Conservation (phyloP, 2,797 vertebrate genomes). For the Betta splendens region DNA sequence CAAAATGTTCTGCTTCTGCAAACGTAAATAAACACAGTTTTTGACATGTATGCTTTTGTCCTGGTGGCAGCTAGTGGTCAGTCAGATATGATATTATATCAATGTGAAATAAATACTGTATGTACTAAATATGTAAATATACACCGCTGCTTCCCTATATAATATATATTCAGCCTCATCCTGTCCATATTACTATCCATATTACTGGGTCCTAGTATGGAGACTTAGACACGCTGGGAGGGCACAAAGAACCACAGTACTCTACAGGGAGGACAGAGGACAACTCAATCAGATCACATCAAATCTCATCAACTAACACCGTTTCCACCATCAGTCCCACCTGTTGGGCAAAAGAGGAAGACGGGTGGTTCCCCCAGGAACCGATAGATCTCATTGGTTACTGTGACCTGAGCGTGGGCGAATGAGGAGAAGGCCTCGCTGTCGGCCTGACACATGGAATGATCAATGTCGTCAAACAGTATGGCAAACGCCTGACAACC, state of each 20-base stretch:
- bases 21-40: too few species aligned
- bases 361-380: conserved; percentile 84
- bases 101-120: too few species aligned
- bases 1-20: too few species aligned
- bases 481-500: conserved; percentile 87
- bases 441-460: conserved; percentile 88
- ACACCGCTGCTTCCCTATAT: conserved; percentile 32
- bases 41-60: too few species aligned
- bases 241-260: conserved; percentile 88
- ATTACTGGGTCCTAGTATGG: conserved; percentile 86
- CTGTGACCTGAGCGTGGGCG: conserved; percentile 88
- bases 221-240: conserved; percentile 85
- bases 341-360: conserved; percentile 92
- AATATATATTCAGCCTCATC: conserved; percentile 60
- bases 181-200: conserved; percentile 88
- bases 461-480: conserved; percentile 87
- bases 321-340: conserved; percentile 55
- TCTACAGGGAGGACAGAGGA: conserved; percentile 71
- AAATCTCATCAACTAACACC: not conserved
- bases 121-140: too few species aligned
- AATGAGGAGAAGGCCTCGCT: conserved; percentile 86
- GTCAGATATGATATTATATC: not conserved
- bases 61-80: too few species aligned
- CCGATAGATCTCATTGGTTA: conserved; percentile 86
- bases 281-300: not conserved